Base-by-base conservation (phyloP, 1,140 invertebrate species). In the Antheraea pernyi region DNA sequence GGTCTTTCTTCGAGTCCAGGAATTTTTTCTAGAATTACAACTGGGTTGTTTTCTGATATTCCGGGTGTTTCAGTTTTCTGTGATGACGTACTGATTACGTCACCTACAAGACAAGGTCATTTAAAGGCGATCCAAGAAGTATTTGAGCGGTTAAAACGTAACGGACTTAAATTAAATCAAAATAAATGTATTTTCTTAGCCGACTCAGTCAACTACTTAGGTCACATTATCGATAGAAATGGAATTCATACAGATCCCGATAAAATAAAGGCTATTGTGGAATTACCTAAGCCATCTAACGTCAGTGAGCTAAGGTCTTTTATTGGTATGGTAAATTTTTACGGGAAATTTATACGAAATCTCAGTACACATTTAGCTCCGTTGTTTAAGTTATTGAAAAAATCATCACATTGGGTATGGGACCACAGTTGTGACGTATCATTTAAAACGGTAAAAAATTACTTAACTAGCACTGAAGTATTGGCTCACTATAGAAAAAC, bases 241-340 rank as follows among this genome's bases (percentile, higher is more conserved):
- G 82, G 82, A 8, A 42, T 93, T 3, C 75, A 78, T 39, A 75
- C 79, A 58, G 77, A 82, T 59, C 74, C 78, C 11, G 73, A 80
- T 18, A 93, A 93, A 71, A 72, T 91, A 10, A 67, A 74, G 19
- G 86, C 89, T 22, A 86, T 93, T 7, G 18, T 72, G 66, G 78
- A 89, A 19, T 71, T 84, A 7, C 68, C 76, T 0, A 42, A 18
- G 39, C 85, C 90, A 39, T 71, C 36, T 65, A 87, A 83, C 77
- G 70, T 88, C 9, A 78, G 70, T 0, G 77, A 89, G 74, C 65
- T 92, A 36, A 84, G 84, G 71, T 73, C 82, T 0, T 84, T 83
- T 74, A 53, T 85, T 19, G 83, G 85, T n/a, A 65, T 82, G 36
- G 70, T 86, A 59, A 82, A 84, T 59, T 83, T 80, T 79, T 85